Conservation (phyloP, 2,888 invertebrate species). For the Nomada hirtipes region DNA sequence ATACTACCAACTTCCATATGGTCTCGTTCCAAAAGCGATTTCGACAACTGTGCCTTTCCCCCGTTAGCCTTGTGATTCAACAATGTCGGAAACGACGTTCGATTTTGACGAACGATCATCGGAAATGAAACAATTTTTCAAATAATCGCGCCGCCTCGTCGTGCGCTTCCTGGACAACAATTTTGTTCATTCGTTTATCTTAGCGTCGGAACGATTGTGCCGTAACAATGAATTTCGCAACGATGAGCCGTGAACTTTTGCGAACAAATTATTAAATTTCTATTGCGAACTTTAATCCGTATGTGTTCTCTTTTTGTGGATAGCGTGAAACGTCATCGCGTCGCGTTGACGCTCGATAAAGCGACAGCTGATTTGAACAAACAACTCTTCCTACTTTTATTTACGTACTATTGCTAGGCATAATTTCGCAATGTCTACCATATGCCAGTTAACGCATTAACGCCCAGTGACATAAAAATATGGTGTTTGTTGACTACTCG, state of each 20-base stretch:
- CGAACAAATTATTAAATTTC: constrained; percentile 15
- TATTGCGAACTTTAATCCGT: constrained; percentile 29
- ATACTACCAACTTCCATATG: too few species aligned
- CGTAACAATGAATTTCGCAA: constrained; percentile 4
- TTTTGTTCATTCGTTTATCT: background rate
- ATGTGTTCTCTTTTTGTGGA: background rate
- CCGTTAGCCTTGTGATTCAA: background rate
- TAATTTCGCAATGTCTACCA: background rate
- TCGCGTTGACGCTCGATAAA: constrained; percentile 23
- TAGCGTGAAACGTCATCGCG: background rate
- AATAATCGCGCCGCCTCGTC: background rate
- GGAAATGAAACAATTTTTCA: background rate
- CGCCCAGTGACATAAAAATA: background rate
- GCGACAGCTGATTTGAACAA: constrained; percentile 44
- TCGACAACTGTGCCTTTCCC: too few species aligned
- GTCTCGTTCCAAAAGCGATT: too few species aligned
- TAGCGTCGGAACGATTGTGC: background rate
- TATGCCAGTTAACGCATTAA: too few species aligned
- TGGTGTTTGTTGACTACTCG: too few species aligned
- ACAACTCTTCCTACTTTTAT: constrained; percentile 34
- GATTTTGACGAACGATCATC: background rate
- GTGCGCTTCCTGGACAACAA: background rate
- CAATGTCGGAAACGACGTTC: background rate
- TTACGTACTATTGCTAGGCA: constrained; percentile 33
- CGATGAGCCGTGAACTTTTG: constrained; percentile 7